Base-by-base conservation (phyloP, 1,140 invertebrate genomes). In the Leptinotarsa texana region DNA sequence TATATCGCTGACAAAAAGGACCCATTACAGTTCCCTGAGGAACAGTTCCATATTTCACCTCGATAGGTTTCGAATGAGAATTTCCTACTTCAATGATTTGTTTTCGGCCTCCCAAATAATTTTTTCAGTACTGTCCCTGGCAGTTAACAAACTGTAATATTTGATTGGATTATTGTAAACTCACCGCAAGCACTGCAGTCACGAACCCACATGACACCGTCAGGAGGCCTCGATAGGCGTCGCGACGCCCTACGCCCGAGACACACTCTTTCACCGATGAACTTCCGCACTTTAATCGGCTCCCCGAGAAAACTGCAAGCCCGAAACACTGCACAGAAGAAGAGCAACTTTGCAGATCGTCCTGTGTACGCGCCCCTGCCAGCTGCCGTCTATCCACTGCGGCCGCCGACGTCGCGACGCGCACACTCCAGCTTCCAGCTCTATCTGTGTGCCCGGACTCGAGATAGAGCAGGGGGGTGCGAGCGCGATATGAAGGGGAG, bases 401-500 rank as follows among this genome's bases (percentile, higher is more conserved):
- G 78, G 79, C 76, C 72, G 72, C 79, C 79, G 78, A 78, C 78
- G 74, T 80, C 80, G 75, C 78, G 77, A 78, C 77, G 81, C 81
- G 81, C 81, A 80, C 77, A 74, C 81, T 79, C 81, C 80, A 82
- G 80, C 81, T 74, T 79, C 80, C 77, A 79, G 79, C 79, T 80
- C 79, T 80, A 80, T 80, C 79, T 80, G 79, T 80, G 74, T 76
- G 75, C 78, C 79, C 78, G 79, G 79, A 80, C 76, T 77, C 74
- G 79, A 80, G 79, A 80, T 80, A 80, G 77, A 79, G 72, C 77
- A 77, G 73, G 71, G 17, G 42, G 42, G 65, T 11, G 51, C 18
- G 24, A 17, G 18, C 6, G 15, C 65, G 24, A 67, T 15, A 67
- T 67, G 65, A 42, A 11, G 42, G n/a, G 65, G 21, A 42, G 27